phyloP scores from a whole-genome alignment of 2,113 vertebrate species.

The Saguinus imperator region DNA sequence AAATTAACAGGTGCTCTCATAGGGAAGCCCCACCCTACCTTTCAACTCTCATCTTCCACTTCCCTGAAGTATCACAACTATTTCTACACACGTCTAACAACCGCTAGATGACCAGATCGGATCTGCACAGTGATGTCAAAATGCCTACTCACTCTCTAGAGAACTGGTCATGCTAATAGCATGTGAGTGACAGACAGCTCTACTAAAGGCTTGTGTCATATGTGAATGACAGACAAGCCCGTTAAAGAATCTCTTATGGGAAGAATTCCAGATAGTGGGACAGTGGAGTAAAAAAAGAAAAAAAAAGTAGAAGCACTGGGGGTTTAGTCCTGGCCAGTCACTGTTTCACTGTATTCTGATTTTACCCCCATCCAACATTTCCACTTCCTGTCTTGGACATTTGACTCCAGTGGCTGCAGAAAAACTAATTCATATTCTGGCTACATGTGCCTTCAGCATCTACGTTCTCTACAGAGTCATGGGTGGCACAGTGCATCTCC shows the following conservation, averaged over 20 bases:
- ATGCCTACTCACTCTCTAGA: background rate
- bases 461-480: fast-evolving
- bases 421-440: background rate
- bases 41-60: background rate
- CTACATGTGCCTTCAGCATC: background rate
- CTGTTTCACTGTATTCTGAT: background rate
- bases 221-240: background rate
- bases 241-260: background rate
- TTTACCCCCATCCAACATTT: background rate
- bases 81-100: background rate
- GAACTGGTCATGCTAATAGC: background rate
- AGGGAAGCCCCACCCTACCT: background rate
- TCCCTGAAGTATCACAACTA: background rate
- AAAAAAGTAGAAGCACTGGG: background rate
- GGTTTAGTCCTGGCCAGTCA: background rate
- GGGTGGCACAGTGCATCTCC: fast-evolving
- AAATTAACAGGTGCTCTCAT: background rate
- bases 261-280: background rate
- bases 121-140: background rate
- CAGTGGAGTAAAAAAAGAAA: no score
- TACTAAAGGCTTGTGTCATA: no score
- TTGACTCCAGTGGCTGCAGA: background rate
- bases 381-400: background rate
- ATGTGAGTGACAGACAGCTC: background rate
- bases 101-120: background rate